A percentile compares a stretch with the other conserved stretches of the same genome.
Conservation (phyloP, 2,113 vertebrate species). For the Hyperoodon ampullatus region DNA sequence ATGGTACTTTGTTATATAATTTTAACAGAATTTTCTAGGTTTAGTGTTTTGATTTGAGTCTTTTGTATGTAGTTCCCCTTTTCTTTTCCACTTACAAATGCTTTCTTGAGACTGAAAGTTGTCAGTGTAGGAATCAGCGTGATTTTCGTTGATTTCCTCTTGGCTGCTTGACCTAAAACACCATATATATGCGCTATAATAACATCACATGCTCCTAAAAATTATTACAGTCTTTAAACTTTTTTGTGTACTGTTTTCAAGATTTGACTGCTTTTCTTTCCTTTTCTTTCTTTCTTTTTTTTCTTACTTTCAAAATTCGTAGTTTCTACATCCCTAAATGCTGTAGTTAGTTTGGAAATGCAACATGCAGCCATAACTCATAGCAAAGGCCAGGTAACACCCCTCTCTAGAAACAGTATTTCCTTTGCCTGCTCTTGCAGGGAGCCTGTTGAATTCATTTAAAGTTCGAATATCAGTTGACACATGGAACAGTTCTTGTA, state of each 20-base stretch:
- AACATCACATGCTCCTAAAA: neutral
- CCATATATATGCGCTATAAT: rapidly evolving
- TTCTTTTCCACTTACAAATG: neutral
- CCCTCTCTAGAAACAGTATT: neutral
- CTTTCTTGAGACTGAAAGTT: neutral
- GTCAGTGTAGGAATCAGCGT: neutral
- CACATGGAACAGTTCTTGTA: too few species aligned
- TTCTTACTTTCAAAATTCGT: neutral
- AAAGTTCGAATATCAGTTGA: neutral
- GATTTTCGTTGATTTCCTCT: neutral
- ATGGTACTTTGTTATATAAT: neutral
- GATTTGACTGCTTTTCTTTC: neutral
- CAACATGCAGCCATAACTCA: neutral
- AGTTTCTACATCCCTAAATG: neutral
- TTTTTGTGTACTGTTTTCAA: neutral
- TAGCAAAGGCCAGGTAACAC: neutral
- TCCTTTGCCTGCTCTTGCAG: neutral
- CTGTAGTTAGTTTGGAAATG: neutral
- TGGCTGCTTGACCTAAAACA: neutral
- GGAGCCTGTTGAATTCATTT: neutral
- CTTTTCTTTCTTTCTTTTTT: neutral
- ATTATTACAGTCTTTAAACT: neutral
- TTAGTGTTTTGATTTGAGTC: neutral
- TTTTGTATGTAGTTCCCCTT: neutral
- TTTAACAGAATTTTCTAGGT: neutral